phyloP scores from a whole-genome alignment of 2,888 invertebrate species.

The Eubasilissa splendida region DNA sequence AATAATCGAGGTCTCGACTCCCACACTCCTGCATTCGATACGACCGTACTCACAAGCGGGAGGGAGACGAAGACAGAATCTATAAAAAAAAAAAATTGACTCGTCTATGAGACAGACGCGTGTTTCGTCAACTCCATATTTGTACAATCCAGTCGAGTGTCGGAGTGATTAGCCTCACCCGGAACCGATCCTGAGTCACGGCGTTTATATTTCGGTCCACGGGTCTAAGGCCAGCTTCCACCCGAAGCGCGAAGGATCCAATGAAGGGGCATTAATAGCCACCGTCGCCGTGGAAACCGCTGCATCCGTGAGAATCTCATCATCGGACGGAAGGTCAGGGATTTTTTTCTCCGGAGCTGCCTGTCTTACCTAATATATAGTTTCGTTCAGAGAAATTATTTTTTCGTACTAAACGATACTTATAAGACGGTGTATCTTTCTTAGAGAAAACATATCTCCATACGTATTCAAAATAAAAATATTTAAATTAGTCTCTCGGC shows the following conservation, averaged over 20 bases:
- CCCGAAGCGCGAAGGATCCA: background rate
- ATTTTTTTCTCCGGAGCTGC: background rate
- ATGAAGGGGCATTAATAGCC: background rate
- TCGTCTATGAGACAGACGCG: background rate
- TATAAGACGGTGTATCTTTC: too few species aligned
- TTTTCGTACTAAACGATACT: too few species aligned
- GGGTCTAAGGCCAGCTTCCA: background rate
- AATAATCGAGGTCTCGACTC: conserved; percentile 51
- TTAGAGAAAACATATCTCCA: too few species aligned
- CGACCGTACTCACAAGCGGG: conserved; percentile 4
- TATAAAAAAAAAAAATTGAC: background rate
- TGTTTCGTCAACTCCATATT: conserved; percentile 48
- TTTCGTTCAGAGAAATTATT: too few species aligned
- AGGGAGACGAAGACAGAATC: conserved; percentile 9
- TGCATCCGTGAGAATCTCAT: background rate
- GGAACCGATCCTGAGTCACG: conserved; percentile 46
- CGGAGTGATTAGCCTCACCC: conserved; percentile 50
- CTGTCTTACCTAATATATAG: too few species aligned
- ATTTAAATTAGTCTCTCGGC: too few species aligned
- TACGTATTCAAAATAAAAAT: too few species aligned
- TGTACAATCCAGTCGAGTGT: conserved; percentile 44
- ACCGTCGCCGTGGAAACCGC: background rate
- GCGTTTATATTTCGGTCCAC: background rate
- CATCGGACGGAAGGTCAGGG: conserved; percentile 2
- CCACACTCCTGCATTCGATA: conserved; percentile 39